Evolutionary conservation across 2,797 vertebrate species (phyloP), one percentile per base, ranked within the genome.

Genomic region (Otolemur crassicaudatus): DNA sequence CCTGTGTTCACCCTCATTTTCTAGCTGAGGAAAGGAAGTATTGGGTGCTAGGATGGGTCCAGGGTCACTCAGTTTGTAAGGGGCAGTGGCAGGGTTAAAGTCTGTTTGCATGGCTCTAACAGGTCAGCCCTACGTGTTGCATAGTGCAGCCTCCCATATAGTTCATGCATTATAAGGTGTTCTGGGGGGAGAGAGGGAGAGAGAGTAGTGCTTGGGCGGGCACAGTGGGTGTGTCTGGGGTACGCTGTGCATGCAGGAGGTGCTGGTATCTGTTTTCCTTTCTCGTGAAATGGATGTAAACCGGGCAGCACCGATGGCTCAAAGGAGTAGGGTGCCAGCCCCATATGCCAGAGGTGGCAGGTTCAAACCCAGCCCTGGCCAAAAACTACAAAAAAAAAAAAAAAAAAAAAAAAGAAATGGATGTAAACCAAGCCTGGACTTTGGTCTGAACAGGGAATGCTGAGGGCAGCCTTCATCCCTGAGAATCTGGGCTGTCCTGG

Each of bases 71-170:
- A 27, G 75, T n/a, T 76, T 29, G 63, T 31, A 3, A 23, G 40
- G 31, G 27, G n/a, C n/a, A 2, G 34, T 1, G 40, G 40, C 27
- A 31, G 58, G 63, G 70, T 13, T 22, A 12, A 79, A 77, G 12
- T 22, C 9, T 43, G 27, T 53, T 46, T 14, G 1, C 7, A 40
- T 37, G 75, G 29, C 40, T 65, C 80, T 5, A 7, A 34, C 1
- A 5, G 85, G 80, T 75, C 0, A 0, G 16, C 0, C 72, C 61
- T 27, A 4, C 58, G 61, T 69, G 80, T 22, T 43, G 3, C 34
- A 17, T 0, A 7, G 31, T 0, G 11, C 1, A 4, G 23, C 79
- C n/a, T 34, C n/a, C 25, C 0, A 0, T 11, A 4, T 2, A 8
- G 25, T 53, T 20, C 13, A 8, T 75, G 16, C 58, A 10, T 63